These are phyloP conservation scores for Iselma pallidipennis DNA, from an alignment of 2,888 invertebrate species.

Conservation along the genomic window DNA sequence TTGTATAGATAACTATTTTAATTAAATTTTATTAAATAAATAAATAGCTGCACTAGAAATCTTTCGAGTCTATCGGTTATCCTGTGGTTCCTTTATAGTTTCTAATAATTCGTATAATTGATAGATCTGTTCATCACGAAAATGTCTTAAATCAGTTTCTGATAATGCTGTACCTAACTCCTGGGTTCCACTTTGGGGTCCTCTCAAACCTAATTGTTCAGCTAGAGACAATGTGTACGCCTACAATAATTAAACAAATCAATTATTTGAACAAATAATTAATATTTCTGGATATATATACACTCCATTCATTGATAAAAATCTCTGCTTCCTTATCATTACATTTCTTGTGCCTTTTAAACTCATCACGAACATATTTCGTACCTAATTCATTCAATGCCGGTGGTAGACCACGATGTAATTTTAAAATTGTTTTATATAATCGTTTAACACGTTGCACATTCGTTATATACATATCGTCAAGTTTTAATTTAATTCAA, in stretches of 20 bases:
- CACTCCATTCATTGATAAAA: slow-evolving; percentile 90
- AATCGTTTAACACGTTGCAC: slow-evolving; percentile 59
- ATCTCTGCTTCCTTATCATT: slow-evolving; percentile 69
- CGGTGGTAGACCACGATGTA: slow-evolving; percentile 64
- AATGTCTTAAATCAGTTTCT: slow-evolving; percentile 66
- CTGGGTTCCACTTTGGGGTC: slow-evolving; percentile 61
- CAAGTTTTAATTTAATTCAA: background rate
- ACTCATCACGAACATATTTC: slow-evolving; percentile 70
- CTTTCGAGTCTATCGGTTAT: background rate
- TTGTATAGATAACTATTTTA: background rate
- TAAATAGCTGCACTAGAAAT: background rate
- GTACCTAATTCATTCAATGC: slow-evolving; percentile 63
- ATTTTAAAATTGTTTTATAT: slow-evolving; percentile 64
- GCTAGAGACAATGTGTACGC: slow-evolving; percentile 71
- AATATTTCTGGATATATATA: slow-evolving; percentile 58
- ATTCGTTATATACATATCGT: slow-evolving; percentile 46
- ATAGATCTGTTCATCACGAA: slow-evolving; percentile 80
- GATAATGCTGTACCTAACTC: slow-evolving; percentile 68
- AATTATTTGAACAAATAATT: slow-evolving; percentile 7
- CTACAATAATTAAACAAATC: background rate
- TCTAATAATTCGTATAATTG: slow-evolving; percentile 83
- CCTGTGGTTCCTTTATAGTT: slow-evolving; percentile 55
- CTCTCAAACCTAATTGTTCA: slow-evolving; percentile 64
- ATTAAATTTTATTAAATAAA: background rate
- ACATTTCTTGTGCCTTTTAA: slow-evolving; percentile 79